Evolutionary conservation across 2,888 invertebrate species (phyloP).

Genomic region (Pogonocherus hispidulus): DNA sequence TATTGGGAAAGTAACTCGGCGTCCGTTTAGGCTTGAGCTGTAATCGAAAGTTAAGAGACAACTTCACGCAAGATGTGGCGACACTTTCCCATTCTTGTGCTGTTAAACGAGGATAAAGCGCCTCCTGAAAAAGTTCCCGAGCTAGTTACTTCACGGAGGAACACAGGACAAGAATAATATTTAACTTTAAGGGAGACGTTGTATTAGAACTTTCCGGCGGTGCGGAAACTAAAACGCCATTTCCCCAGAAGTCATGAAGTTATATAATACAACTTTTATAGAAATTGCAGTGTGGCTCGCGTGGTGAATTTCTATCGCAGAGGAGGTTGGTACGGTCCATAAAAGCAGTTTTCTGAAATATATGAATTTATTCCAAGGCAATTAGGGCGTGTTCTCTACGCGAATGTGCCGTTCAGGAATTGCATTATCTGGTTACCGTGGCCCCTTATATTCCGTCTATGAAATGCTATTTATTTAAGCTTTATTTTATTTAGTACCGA

Average conservation of each 20-base stretch:
- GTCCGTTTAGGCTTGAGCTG: too few relatives aligned
- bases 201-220: background rate
- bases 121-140: background rate
- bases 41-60: too few relatives aligned
- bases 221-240: too few relatives aligned
- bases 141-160: background rate
- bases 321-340: background rate
- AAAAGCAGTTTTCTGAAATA: background rate
- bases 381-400: background rate
- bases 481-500: too few relatives aligned
- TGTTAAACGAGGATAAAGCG: too few relatives aligned
- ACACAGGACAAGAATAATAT: background rate
- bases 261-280: background rate
- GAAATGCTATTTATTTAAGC: too few relatives aligned
- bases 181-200: background rate
- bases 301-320: background rate
- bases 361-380: background rate
- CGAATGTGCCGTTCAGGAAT: background rate
- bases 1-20: too few relatives aligned
- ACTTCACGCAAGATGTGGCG: too few relatives aligned
- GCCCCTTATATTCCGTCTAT: too few relatives aligned
- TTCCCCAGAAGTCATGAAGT: background rate
- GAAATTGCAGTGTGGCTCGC: background rate
- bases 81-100: too few relatives aligned
- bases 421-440: background rate